Percentiles rank a stretch among this genome's conserved stretches.
Conservation (phyloP, 2,888 invertebrate species). For the Eudemis profundana region DNA sequence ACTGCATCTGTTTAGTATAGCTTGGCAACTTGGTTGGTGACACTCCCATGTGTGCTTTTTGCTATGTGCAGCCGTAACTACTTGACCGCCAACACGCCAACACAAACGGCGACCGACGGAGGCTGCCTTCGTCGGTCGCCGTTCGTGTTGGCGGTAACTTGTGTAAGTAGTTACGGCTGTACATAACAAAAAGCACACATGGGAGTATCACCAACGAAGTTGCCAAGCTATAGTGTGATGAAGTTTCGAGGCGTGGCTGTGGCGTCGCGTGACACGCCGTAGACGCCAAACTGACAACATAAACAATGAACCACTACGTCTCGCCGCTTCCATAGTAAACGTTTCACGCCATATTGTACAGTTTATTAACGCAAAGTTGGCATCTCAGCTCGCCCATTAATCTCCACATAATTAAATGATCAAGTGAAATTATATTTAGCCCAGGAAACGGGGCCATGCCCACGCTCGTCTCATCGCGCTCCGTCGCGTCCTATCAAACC, state of each 20-base stretch:
- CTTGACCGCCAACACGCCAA: too few relatives aligned
- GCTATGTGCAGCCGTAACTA: too few relatives aligned
- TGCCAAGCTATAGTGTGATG: too few relatives aligned
- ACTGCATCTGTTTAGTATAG: constrained; percentile 28
- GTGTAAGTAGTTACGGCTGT: too few relatives aligned
- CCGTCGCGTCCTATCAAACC: constrained; percentile 62
- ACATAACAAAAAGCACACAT: too few relatives aligned
- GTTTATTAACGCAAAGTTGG: constrained; percentile 78
- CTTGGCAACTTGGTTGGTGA: too few relatives aligned
- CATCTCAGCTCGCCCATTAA: constrained; percentile 78
- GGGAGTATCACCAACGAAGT: too few relatives aligned
- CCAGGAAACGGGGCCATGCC: constrained; percentile 78
- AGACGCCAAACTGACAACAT: constrained; percentile 47
- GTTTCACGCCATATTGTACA: constrained; percentile 68
- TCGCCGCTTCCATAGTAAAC: constrained; percentile 59
- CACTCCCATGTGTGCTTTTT: too few relatives aligned
- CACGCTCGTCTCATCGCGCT: constrained; percentile 62
- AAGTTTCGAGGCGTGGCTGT: constrained; percentile 8
- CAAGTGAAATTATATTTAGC: constrained; percentile 84
- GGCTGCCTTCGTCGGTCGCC: too few relatives aligned
- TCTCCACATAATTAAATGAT: constrained; percentile 85
- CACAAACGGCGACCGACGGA: too few relatives aligned
- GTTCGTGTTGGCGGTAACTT: too few relatives aligned
- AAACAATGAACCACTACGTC: constrained; percentile 48
- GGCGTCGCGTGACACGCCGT: constrained; percentile 12